Evolutionary conservation across 2,797 vertebrate species (phyloP).

Genomic region (Valencia hispanica): DNA sequence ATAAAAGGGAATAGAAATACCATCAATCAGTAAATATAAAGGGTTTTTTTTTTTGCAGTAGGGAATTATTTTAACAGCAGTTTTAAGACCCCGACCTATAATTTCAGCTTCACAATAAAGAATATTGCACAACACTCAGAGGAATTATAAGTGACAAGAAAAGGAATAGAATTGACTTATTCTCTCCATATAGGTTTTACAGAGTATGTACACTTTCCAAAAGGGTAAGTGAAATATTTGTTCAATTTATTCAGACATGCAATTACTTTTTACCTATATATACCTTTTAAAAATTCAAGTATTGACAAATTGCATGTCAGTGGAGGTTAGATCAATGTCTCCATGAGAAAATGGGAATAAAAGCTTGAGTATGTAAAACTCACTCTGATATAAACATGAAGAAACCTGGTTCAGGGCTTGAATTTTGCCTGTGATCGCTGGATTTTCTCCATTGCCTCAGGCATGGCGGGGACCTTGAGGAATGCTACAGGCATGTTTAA

Average conservation of each 20-base stretch:
- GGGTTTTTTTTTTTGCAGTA: not conserved
- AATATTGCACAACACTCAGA: constrained; percentile 32
- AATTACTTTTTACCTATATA: constrained; percentile 23
- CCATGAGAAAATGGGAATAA: constrained; percentile 45
- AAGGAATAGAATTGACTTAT: constrained; percentile 40
- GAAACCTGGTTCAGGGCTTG: constrained; percentile 49
- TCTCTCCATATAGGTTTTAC: constrained; percentile 42
- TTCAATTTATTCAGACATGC: constrained; percentile 27
- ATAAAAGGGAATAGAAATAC: not conserved
- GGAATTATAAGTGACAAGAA: constrained; percentile 34
- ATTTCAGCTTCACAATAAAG: constrained; percentile 10
- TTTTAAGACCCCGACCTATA: constrained; percentile 28
- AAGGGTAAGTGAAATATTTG: constrained; percentile 29
- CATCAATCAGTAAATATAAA: constrained; percentile 34
- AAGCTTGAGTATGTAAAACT: constrained; percentile 53
- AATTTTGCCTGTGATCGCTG: constrained; percentile 50
- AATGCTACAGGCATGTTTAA: constrained; percentile 78
- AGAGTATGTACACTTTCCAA: constrained; percentile 39
- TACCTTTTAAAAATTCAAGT: constrained; percentile 49
- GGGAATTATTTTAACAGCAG: constrained; percentile 31
- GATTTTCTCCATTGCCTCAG: constrained; percentile 72
- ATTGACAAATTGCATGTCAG: constrained; percentile 58
- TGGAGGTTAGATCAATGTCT: constrained; percentile 55
- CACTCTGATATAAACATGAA: constrained; percentile 64
- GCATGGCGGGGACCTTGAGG: constrained; percentile 70